Conservation (phyloP, 2,797 vertebrate genomes). For the Babyrousa celebensis region DNA sequence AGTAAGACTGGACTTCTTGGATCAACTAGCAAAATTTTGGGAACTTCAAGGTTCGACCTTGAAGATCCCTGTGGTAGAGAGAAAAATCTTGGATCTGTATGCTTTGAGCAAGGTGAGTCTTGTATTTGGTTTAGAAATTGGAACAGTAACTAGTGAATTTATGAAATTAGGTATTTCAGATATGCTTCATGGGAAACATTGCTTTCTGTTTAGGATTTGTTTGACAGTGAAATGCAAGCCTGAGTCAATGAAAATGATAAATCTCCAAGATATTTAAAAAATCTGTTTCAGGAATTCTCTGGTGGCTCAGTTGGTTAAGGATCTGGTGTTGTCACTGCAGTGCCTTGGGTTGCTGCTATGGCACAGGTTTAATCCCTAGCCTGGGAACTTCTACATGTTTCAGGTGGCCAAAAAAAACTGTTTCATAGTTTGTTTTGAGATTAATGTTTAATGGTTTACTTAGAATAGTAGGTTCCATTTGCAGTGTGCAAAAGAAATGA, state of each 20-base stretch:
- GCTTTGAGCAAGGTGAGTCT: constrained; percentile 96
- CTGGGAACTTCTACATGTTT: too few relatives aligned
- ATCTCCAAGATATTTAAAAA: neutral
- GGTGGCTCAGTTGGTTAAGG: too few relatives aligned
- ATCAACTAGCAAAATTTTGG: constrained; percentile 99
- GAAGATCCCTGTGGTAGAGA: constrained; percentile 98
- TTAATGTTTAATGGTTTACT: neutral
- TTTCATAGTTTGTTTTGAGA: neutral
- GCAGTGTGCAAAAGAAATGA: neutral
- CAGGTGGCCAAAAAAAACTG: neutral
- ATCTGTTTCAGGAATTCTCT: neutral
- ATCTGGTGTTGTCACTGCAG: too few relatives aligned
- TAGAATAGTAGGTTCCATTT: neutral
- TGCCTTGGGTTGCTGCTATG: too few relatives aligned
- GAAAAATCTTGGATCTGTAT: constrained; percentile 97
- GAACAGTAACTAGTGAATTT: constrained; percentile 38
- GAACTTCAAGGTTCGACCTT: constrained; percentile 98
- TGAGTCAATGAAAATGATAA: constrained; percentile 42
- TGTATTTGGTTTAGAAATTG: constrained; percentile 62
- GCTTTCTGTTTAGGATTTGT: constrained; percentile 33
- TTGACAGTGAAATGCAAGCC: constrained; percentile 20
- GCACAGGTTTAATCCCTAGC: too few relatives aligned
- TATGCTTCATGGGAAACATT: constrained; percentile 25
- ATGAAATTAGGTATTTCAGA: constrained; percentile 57
- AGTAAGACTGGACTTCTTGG: constrained; percentile 98